A percentile compares a stretch with the other conserved stretches of the same genome.
Evolutionary conservation across 2,888 invertebrate species (phyloP).

Genomic region (Ariolimax columbianus): DNA sequence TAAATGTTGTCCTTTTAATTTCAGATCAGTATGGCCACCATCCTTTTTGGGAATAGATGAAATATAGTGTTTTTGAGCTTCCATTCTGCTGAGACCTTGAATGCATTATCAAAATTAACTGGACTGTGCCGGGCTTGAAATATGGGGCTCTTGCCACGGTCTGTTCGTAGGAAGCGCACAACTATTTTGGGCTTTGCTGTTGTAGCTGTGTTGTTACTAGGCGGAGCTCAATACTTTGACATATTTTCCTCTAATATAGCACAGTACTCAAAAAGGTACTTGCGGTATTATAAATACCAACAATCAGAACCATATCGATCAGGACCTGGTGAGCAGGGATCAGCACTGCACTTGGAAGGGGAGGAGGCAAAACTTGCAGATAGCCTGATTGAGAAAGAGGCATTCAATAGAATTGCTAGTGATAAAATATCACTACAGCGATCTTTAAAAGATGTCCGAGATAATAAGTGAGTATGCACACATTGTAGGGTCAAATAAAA

Average conservation of each 20-base stretch:
- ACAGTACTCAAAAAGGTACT: slow-evolving; percentile 29
- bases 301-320: slow-evolving; percentile 56
- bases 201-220: slow-evolving; percentile 6
- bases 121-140: not conserved
- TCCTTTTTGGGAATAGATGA: not conserved
- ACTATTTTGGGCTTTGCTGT: not conserved
- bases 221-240: slow-evolving; percentile 33
- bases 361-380: slow-evolving; percentile 83
- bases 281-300: slow-evolving; percentile 59
- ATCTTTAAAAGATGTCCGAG: slow-evolving; percentile 84
- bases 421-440: slow-evolving; percentile 92
- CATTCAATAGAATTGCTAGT: slow-evolving; percentile 92
- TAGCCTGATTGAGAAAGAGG: slow-evolving; percentile 87
- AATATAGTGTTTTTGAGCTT: not conserved
- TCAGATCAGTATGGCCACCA: slow-evolving; percentile 1
- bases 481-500: not conserved
- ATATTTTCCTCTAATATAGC: slow-evolving; percentile 18
- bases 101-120: not conserved
- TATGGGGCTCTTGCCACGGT: slow-evolving; percentile 18
- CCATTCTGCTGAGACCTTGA: not conserved
- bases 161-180: slow-evolving; percentile 22
- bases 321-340: slow-evolving; percentile 78
- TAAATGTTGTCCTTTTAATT: not conserved
- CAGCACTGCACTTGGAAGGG: slow-evolving; percentile 67
- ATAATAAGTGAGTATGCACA: slow-evolving; percentile 77